Evolutionary conservation across 2,888 invertebrate genomes (phyloP).

Genomic region (Sinohyriopsis cumingii): DNA sequence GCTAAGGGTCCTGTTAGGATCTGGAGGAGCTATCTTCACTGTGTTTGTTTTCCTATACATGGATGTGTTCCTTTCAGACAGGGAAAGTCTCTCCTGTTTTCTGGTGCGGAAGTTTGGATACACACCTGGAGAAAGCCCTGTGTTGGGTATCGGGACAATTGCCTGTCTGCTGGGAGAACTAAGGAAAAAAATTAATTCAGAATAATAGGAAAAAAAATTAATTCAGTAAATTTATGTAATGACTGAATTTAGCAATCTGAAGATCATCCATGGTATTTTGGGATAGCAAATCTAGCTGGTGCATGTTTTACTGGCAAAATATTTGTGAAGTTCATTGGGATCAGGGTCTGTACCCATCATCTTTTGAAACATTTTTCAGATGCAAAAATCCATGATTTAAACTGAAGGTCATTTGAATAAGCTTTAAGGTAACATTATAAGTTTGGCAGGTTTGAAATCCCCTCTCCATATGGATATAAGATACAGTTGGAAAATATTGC

Average conservation of each 20-base stretch:
- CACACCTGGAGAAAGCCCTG: conserved; percentile 28
- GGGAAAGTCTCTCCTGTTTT: conserved; percentile 32
- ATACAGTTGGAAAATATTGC: too few species aligned
- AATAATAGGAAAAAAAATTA: conserved; percentile 9
- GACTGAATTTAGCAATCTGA: not conserved
- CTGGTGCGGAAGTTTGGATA: conserved; percentile 49
- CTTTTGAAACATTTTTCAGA: too few species aligned
- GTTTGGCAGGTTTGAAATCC: too few species aligned
- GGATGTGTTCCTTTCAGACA: conserved; percentile 40
- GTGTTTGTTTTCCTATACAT: conserved; percentile 51
- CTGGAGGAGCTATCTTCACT: conserved; percentile 59
- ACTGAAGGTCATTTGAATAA: too few species aligned
- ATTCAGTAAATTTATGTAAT: not conserved
- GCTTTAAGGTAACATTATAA: too few species aligned
- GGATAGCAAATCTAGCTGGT: too few species aligned
- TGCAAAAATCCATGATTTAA: too few species aligned
- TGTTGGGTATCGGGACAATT: conserved; percentile 9
- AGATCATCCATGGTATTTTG: too few species aligned
- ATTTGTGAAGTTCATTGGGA: too few species aligned
- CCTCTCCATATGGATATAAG: too few species aligned
- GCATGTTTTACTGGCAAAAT: too few species aligned
- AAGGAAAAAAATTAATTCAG: conserved; percentile 21
- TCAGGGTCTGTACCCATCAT: too few species aligned
- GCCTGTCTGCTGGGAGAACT: not conserved
- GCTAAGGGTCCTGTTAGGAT: conserved; percentile 37